Conservation (phyloP, 2,113 vertebrate genomes). For the Oncorhynchus keta region DNA sequence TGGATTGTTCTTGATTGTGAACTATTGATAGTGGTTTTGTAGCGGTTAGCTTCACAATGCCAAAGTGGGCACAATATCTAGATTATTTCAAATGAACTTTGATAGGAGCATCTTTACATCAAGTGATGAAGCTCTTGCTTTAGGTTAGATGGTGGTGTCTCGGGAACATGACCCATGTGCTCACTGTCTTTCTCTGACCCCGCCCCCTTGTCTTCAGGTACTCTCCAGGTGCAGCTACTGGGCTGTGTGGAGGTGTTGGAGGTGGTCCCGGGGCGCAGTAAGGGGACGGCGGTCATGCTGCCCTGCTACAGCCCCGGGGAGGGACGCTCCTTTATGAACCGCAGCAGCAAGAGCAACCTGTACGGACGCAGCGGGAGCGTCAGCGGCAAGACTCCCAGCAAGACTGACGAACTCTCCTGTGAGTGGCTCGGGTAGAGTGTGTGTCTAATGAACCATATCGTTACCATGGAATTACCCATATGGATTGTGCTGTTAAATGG, state of each 20-base stretch:
- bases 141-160: too few relatives aligned
- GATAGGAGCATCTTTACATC: too few relatives aligned
- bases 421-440: constrained; percentile 31
- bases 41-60: too few relatives aligned
- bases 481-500: too few relatives aligned
- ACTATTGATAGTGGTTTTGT: background rate
- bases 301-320: constrained; percentile 77
- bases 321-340: constrained; percentile 78
- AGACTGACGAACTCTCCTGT: constrained; percentile 78
- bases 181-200: too few relatives aligned
- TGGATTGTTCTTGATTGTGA: too few relatives aligned
- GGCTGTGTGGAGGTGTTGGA: constrained; percentile 83
- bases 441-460: background rate
- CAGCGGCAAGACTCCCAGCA: constrained; percentile 80
- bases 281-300: constrained; percentile 63
- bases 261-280: constrained; percentile 77
- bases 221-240: constrained; percentile 83
- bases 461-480: too few relatives aligned
- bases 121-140: too few relatives aligned
- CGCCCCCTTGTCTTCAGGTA: constrained; percentile 66
- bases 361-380: constrained; percentile 84
- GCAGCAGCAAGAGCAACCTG: constrained; percentile 79
- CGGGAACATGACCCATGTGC: background rate
- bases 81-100: too few relatives aligned
- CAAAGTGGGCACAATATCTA: too few relatives aligned